Evolutionary conservation across 1,140 invertebrate species (phyloP).

Genomic region (Heliothis subflexa): DNA sequence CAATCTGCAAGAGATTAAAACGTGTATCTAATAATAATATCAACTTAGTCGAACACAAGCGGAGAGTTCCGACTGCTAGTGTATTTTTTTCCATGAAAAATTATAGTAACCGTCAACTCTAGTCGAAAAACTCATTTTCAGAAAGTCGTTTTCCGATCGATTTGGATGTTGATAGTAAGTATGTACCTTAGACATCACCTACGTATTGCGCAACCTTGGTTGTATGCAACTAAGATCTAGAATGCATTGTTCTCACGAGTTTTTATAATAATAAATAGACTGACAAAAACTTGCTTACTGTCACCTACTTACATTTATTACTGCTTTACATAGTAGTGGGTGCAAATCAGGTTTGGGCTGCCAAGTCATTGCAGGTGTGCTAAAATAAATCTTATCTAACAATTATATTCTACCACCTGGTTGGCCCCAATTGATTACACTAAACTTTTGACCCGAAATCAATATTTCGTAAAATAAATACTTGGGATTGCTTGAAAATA

Average conservation of each 20-base stretch:
- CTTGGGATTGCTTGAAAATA: too few species aligned
- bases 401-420: slow-evolving; percentile 4
- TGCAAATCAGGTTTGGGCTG: neutral
- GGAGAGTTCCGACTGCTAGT: too few species aligned
- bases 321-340: neutral
- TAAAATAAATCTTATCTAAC: neutral
- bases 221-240: neutral
- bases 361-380: neutral
- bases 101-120: too few species aligned
- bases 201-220: neutral
- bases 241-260: slow-evolving; percentile 7
- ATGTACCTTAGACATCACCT: neutral
- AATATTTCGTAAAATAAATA: too few species aligned
- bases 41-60: too few species aligned
- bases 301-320: neutral
- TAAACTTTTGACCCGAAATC: neutral
- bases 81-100: too few species aligned
- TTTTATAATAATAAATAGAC: slow-evolving; percentile 13
- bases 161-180: neutral
- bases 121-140: too few species aligned
- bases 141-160: too few species aligned
- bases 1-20: neutral
- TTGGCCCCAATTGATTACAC: neutral
- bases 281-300: slow-evolving; percentile 16
- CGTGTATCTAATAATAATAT: too few species aligned